phyloP scores from a whole-genome alignment of 2,797 vertebrate species.

The Anabacerthia variegaticeps region DNA sequence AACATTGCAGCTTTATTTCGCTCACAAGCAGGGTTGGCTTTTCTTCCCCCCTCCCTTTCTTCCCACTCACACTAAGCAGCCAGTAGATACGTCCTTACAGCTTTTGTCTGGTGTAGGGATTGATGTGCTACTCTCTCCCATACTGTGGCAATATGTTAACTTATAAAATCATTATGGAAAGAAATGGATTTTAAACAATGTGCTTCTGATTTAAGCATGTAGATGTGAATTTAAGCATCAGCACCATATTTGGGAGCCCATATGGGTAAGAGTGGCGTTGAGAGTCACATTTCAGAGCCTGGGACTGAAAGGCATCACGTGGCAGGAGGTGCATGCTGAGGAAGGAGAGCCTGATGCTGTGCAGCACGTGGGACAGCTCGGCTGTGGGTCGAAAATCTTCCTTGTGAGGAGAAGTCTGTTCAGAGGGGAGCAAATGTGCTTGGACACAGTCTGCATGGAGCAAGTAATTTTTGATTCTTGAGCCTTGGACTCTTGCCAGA shows the following conservation, averaged over 20 bases:
- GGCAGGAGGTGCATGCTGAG: background rate
- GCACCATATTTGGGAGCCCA: background rate
- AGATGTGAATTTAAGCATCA: background rate
- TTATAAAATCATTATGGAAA: slow-evolving; percentile 69
- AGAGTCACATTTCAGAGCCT: background rate
- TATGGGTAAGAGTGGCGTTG: background rate
- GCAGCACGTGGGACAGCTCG: rapidly evolving
- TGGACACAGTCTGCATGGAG: background rate
- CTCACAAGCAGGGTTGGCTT: background rate
- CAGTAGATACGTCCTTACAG: background rate
- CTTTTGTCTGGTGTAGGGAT: background rate
- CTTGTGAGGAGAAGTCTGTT: background rate
- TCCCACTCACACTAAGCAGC: background rate
- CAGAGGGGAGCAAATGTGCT: background rate
- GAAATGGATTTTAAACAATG: slow-evolving; percentile 62
- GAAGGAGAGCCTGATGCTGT: background rate
- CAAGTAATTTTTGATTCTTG: background rate
- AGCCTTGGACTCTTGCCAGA: background rate
- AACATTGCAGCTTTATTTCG: background rate
- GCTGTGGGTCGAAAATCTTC: background rate
- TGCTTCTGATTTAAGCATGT: background rate
- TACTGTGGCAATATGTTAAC: slow-evolving; percentile 52
- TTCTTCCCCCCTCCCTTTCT: background rate
- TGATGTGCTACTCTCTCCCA: slow-evolving; percentile 47
- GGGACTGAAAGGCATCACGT: background rate